Base-by-base conservation (phyloP, 2,797 vertebrate genomes). In the Salmo trutta region DNA sequence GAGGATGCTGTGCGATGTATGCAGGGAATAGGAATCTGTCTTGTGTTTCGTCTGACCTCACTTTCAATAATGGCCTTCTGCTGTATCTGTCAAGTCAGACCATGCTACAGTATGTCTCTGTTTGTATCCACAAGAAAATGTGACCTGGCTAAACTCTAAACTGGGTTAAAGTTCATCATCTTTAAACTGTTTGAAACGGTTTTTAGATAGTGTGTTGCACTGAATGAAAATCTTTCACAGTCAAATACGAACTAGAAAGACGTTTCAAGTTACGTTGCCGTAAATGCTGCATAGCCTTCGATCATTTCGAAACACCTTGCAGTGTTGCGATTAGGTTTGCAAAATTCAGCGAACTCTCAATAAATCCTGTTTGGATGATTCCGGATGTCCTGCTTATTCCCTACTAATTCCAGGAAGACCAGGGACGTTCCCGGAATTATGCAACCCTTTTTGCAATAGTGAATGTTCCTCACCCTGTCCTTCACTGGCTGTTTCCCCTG, bases 1-100 rank as follows among this genome's bases (percentile, higher is more conserved):
- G 64, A 81, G 53, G 68, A 47, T 27, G 52, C 69, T 78, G 83
- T 72, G 71, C 79, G 31, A 74, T 73, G 75, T 75, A 74, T 76
- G 77, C 79, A 83, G 76, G 79, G 84, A 76, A 52, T 67, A 47
- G 41, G 41, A 47, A 47, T 47, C 41, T 47, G 10, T 47, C 41
- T 47, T 12, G 3, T 21, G 56, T 62, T n/a, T 62, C 6, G 53
- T 56, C 56, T 8, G 56, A 47, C 10, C 41, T 47, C 41, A 47
- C 41, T 47, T 47, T n/a, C 56, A 62, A 8, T 24, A 62, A 62
- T 21, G 8, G 19, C n/a, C 56, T 62, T 62, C 19, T 62, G 56
- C 56, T 62, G 41, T 47, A 3, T 47, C 41, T 12, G 56, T 62
- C 19, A 62, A n/a, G 56, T n/a, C 56, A 62, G 56, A 62, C 56